Evolutionary conservation across 2,113 vertebrate genomes (phyloP).

Genomic region (Poecilia latipinna): DNA sequence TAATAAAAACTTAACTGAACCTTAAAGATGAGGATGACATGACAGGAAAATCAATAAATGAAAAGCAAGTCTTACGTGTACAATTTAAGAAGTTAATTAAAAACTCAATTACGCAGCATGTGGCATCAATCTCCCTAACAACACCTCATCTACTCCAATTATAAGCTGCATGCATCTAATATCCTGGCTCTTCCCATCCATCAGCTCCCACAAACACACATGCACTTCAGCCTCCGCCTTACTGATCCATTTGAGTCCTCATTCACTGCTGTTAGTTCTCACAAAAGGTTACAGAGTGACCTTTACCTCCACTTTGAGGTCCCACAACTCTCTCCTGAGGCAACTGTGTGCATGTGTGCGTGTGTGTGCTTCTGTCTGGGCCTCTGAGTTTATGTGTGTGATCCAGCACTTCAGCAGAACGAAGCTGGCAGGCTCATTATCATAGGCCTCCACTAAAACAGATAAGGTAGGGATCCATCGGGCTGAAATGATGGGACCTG

Average conservation of each 20-base stretch:
- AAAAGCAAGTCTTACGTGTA: neutral
- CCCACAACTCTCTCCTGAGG: slow-evolving; percentile 61
- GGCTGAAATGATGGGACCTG: slow-evolving; percentile 65
- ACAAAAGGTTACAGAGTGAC: slow-evolving; percentile 71
- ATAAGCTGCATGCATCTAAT: slow-evolving; percentile 10
- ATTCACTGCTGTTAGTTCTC: slow-evolving; percentile 51
- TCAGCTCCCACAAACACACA: slow-evolving; percentile 7
- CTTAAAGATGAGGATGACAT: neutral
- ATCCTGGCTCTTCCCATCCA: slow-evolving; percentile 2
- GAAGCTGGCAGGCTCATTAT: slow-evolving; percentile 68
- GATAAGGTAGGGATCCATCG: slow-evolving; percentile 64
- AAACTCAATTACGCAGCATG: slow-evolving; percentile 22
- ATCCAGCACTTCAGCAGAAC: slow-evolving; percentile 45
- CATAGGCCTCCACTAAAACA: slow-evolving; percentile 54
- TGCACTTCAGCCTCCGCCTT: slow-evolving; percentile 20
- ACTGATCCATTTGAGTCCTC: slow-evolving; percentile 63
- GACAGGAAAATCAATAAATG: slow-evolving; percentile 9
- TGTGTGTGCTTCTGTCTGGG: neutral
- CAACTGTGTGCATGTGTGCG: slow-evolving; percentile 31
- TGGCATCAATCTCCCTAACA: slow-evolving; percentile 8
- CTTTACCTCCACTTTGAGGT: slow-evolving; percentile 66
- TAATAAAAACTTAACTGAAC: neutral
- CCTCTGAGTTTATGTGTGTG: slow-evolving; percentile 26
- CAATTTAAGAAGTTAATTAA: slow-evolving; percentile 24
- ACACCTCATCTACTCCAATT: slow-evolving; percentile 13